Evolutionary conservation across 2,113 vertebrate species (phyloP), one percentile per base, ranked within the genome.

Genomic region (Pelecanus crispus): DNA sequence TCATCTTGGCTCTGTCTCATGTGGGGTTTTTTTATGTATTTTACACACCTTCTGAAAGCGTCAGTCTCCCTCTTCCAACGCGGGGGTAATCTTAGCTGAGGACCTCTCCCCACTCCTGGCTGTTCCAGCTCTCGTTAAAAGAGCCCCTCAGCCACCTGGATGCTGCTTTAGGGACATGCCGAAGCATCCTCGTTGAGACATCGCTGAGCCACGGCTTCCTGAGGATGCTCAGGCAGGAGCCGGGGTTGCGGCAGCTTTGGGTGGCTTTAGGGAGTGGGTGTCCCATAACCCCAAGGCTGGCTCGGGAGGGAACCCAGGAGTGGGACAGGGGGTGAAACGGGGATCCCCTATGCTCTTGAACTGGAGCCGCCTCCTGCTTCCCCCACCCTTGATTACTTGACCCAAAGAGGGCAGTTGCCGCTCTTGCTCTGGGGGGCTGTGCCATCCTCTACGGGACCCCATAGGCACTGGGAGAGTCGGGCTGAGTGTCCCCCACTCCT

Each of bases 221-320:
- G 92, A 95, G 91, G 96, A 74, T 90, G 96, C 96, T 94, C 75
- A 90, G 90, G 73, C 13, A 0, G 92, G 84, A 94, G 84, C 42
- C 0, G 3, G 90, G 40, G 20, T 59, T 11, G 20, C 4, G 4
- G 75, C 75, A 77, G 56, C 80, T 82, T 62, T 80, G 66, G 25
- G 70, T 2, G 17, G 28, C 42, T 83, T 89, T 89, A 75, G 58
- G 75, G 58, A 73, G 16, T 15, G 59, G 36, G 40, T 81, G 71
- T 72, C 31, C 68, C 32, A 13, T 68, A 79, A 77, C 40, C 63
- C 52, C 34, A 50, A 40, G 83, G 36, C 49, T 86, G 67, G 53
- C 22, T 40, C 0, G 0, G 45, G n/a, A 78, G 55, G 40, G 44
- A 83, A n/a, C 44, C 71, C 65, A 62, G 56, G 40, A 73, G n/a